Evolutionary conservation across 2,797 vertebrate genomes (phyloP).

Genomic region (Hylomyscus alleni): DNA sequence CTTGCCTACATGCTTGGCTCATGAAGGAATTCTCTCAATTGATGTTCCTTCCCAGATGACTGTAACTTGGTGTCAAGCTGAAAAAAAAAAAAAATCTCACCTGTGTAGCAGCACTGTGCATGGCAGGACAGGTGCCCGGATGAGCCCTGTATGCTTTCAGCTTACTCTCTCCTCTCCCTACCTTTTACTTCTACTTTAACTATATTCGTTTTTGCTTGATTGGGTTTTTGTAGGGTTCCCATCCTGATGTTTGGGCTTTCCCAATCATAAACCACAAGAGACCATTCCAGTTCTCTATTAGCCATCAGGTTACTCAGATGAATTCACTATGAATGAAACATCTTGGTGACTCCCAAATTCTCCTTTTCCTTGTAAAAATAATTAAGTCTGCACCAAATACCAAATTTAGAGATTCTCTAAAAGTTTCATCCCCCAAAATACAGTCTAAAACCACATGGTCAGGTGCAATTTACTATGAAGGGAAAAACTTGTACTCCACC

Average conservation of each 20-base stretch:
- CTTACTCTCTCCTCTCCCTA: not conserved
- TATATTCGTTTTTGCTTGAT: not conserved
- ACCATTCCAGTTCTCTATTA: not conserved
- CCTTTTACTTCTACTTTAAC: not conserved
- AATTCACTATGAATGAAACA: not conserved
- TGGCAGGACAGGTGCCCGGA: not conserved
- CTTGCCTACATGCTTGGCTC: not conserved
- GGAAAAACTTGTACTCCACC: not conserved
- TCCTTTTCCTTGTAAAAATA: not conserved
- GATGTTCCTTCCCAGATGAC: not conserved
- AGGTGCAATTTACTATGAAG: slow-evolving; percentile 17
- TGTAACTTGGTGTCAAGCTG: not conserved
- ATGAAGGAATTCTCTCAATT: not conserved
- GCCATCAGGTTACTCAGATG: not conserved
- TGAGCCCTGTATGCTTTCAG: accelerated
- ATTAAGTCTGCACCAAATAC: not conserved
- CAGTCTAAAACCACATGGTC: not conserved
- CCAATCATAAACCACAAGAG: not conserved
- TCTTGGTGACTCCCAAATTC: not conserved
- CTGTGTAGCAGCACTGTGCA: accelerated
- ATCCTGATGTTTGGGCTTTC: not conserved
- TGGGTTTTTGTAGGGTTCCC: not conserved
- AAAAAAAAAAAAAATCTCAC: not conserved
- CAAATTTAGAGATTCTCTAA: not conserved
- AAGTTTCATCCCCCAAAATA: not conserved